Evolutionary conservation across 2,113 vertebrate species (phyloP), one percentile per base, ranked within the genome.

Genomic region (Channa maculata): DNA sequence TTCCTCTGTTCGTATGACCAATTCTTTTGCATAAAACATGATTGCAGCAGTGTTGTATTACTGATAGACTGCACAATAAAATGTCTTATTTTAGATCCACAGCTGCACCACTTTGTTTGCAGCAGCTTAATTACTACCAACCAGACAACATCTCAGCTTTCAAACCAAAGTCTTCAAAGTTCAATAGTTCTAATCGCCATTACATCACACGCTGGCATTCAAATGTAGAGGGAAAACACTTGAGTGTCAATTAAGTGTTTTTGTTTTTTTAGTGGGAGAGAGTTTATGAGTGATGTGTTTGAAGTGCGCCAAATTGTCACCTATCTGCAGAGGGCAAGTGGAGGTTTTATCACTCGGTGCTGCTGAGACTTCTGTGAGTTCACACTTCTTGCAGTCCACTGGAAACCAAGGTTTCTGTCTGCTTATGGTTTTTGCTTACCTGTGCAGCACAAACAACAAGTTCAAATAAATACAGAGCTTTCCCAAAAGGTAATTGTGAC

Each of bases 401-500:
- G 24, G 36, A 77, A 60, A 74, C 74, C 68, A 71, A 88, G 74
- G 37, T 38, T 49, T 33, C 6, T 3, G 46, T 9, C 44, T 13
- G 39, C 51, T 53, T 48, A 71, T 61, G 59, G 50, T 54, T n/a
- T 57, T 74, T 48, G 51, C 39, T 34, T 73, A 33, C 54, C 62
- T 43, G 10, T 58, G 79, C 70, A 61, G 77, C 57, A 45, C 36
- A 39, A 75, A 69, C 50, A n/a, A 54, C 50, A 33, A 3, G 0
- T n/a, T 5, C 36, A 63, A n/a, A 24, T 39, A 62, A 65, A 50
- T 9, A 33, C 69, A 74, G 67, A 71, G 65, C 54, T 2, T 39
- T 37, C 75, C 73, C 54, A 36, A 24, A 45, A 73, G 84, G 77
- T 79, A 79, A 60, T 77, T 5, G 54, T 82, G 82, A 79, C 77